Conservation (phyloP, 2,113 vertebrate genomes). For the Centropristis striata region DNA sequence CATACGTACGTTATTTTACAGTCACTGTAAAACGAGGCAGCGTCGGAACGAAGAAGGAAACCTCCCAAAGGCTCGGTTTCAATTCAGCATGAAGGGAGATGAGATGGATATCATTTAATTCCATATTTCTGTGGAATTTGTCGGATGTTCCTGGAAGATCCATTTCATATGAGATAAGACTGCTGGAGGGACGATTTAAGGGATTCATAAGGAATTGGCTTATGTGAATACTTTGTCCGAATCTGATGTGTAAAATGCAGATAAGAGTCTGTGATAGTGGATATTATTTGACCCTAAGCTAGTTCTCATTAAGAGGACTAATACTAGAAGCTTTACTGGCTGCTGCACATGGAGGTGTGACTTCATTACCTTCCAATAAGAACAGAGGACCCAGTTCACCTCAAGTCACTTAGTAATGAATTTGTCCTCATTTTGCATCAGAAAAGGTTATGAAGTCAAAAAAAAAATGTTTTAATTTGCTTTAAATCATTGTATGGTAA, state of each 20-base stretch:
- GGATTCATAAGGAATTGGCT: slow-evolving; percentile 1
- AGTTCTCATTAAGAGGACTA: neutral
- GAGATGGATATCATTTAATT: slow-evolving; percentile 3
- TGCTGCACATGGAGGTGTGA: neutral
- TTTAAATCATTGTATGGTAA: too few relatives aligned
- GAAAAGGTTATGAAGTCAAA: too few relatives aligned
- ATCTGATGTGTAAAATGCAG: neutral
- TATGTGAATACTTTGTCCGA: neutral
- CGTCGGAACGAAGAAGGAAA: neutral
- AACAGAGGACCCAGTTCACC: too few relatives aligned
- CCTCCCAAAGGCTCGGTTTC: neutral
- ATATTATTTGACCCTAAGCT: neutral
- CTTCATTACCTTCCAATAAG: neutral
- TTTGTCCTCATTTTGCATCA: neutral
- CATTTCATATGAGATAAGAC: neutral
- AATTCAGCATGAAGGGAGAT: neutral
- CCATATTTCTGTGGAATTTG: neutral
- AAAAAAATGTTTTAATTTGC: too few relatives aligned
- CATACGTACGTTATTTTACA: neutral
- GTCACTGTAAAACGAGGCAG: neutral
- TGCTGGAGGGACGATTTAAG: neutral
- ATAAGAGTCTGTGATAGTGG: neutral
- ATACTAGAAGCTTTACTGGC: neutral
- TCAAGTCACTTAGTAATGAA: neutral
- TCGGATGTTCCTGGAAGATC: neutral